A percentile compares a stretch with the other conserved stretches of the same genome.
Evolutionary conservation across 1,140 invertebrate species (phyloP).

Genomic region (Parasteatoda tepidariorum): DNA sequence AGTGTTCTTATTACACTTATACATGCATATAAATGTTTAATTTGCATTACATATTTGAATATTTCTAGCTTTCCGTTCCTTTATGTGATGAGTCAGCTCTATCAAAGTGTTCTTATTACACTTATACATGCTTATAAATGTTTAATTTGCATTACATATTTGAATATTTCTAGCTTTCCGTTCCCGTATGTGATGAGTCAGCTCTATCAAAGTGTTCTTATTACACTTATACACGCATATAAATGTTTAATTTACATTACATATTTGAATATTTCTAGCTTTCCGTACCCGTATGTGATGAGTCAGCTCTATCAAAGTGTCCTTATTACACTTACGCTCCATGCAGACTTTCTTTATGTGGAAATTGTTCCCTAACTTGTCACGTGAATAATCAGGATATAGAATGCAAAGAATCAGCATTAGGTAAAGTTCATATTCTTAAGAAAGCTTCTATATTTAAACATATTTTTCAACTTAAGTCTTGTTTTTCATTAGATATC

Average conservation of each 20-base stretch:
- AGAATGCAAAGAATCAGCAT: slow-evolving; percentile 16
- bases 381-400: slow-evolving; percentile 39
- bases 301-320: slow-evolving; percentile 33
- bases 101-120: too few relatives aligned
- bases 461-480: neutral
- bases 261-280: too few relatives aligned
- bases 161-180: slow-evolving; percentile 13
- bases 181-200: too few relatives aligned
- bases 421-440: neutral
- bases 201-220: too few relatives aligned
- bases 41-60: too few relatives aligned
- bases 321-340: slow-evolving; percentile 44
- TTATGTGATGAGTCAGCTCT: too few relatives aligned
- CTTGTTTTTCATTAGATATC: neutral
- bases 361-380: slow-evolving; percentile 48
- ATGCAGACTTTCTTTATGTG: slow-evolving; percentile 42
- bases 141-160: too few relatives aligned
- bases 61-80: slow-evolving; percentile 28
- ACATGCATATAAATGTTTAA: too few relatives aligned
- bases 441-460: neutral
- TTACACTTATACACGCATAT: slow-evolving; percentile 39
- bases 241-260: too few relatives aligned
- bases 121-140: too few relatives aligned
- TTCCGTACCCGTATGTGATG: slow-evolving; percentile 46
- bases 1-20: too few relatives aligned